Conservation (phyloP, 2,797 vertebrate species). For the Brachymystax lenok region DNA sequence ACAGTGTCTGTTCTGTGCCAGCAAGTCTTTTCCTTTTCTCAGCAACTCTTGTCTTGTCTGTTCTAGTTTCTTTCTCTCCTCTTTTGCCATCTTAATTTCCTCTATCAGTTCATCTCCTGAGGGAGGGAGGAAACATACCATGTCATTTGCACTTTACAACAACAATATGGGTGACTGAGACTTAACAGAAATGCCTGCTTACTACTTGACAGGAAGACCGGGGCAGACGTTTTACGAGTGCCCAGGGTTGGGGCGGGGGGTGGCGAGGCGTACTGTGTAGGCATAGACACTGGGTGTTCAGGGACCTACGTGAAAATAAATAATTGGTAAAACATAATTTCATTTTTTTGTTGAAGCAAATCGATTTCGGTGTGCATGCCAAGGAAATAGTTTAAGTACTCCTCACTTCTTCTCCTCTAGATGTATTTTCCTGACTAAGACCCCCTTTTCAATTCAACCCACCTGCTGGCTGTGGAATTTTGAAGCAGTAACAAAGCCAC, state of each 20-base stretch:
- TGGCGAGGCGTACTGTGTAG: slow-evolving; percentile 60
- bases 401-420: neutral
- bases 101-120: slow-evolving; percentile 78
- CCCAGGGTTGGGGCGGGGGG: slow-evolving; percentile 57
- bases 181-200: slow-evolving; percentile 54
- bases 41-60: slow-evolving; percentile 84
- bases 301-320: slow-evolving; percentile 44
- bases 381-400: neutral
- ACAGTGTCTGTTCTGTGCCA: slow-evolving; percentile 82
- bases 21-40: slow-evolving; percentile 80
- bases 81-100: slow-evolving; percentile 80
- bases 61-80: slow-evolving; percentile 82
- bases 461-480: slow-evolving; percentile 39
- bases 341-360: slow-evolving; percentile 11
- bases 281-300: slow-evolving; percentile 37
- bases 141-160: neutral
- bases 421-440: slow-evolving; percentile 33
- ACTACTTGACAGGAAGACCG: slow-evolving; percentile 70
- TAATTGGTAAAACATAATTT: neutral
- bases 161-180: neutral
- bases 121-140: slow-evolving; percentile 8
- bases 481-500: slow-evolving; percentile 27
- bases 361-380: neutral
- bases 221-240: slow-evolving; percentile 57
- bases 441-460: slow-evolving; percentile 5